Base-by-base conservation (phyloP, 1,140 invertebrate species). In the Micrasema longulum region DNA sequence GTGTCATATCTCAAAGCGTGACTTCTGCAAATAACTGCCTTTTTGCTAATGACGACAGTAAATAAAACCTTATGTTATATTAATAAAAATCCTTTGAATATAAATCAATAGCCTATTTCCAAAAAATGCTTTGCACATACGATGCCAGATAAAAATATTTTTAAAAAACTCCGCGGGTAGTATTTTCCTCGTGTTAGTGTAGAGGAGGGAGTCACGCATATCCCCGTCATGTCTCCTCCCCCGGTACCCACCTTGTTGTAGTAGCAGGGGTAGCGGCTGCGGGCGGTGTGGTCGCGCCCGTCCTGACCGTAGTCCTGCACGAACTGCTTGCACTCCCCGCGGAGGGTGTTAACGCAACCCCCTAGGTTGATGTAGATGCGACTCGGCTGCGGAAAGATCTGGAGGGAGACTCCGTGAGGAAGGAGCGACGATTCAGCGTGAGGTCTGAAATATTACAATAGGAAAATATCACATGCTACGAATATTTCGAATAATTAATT, bases 251-350 rank as follows among this genome's bases (percentile, higher is more conserved):
- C 74, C 71, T 70, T 69, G 31, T 76, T 76, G 45, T 90, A 91
- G 78, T 87, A 93, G 78, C 93, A 94, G 0, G 92, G 92, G 73
- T 92, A 93, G 23, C 92, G 82, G 1, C 92, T 91, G 12, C 92
- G 84, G 0, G 92, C 90, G 78, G 92, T 91, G 69, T 93, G 90
- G 78, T 93, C 91, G 1, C 88, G 89, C 1, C 92, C 92, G 79
- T 94, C 92, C 68, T 89, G 90, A 0, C 92, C 92, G 74, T 91
- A 93, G 23, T 89, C 87, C 60, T 87, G 81, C 2, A 93, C 82
- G 76, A 94, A 94, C 18, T 90, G 89, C 70, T 88, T 89, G 82
- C 93, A 95, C 80, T 94, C 93, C 72, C 93, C 91, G 48, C 86
- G 80, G 10, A 94, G 83, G 0, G 92, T 93, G 77, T 95, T 95